These are phyloP conservation scores for Hypothenemus hampei DNA, from an alignment of 1,140 invertebrate genomes.

Conservation along the genomic window DNA sequence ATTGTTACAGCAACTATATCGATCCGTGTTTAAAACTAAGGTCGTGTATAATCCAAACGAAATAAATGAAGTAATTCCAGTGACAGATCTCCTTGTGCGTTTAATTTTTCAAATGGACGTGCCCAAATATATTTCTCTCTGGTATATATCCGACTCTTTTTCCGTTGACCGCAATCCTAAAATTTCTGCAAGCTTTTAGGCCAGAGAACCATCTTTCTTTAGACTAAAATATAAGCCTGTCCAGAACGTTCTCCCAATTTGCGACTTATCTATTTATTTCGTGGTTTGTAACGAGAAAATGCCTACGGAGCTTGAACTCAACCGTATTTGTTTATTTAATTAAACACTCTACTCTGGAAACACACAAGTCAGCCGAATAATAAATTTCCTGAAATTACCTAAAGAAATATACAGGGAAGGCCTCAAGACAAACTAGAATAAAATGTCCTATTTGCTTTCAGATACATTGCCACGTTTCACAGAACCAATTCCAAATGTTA, in stretches of 20 bases:
- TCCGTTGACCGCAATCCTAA: constrained; percentile 4
- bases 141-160: too few species aligned
- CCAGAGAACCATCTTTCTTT: constrained; percentile 13
- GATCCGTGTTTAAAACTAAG: too few species aligned
- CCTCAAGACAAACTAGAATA: too few species aligned
- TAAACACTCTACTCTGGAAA: constrained; percentile 11
- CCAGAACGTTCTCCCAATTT: constrained; percentile 12
- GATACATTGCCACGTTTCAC: constrained; percentile 76
- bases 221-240: constrained; percentile 16
- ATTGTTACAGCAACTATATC: too few species aligned
- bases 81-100: too few species aligned
- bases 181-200: constrained; percentile 5
- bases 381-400: constrained; percentile 13
- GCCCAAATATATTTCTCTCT: too few species aligned
- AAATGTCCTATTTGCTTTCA: constrained; percentile 42
- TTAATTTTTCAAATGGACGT: too few species aligned
- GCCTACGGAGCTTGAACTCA: constrained; percentile 14
- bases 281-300: constrained; percentile 14
- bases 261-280: constrained; percentile 18
- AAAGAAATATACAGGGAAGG: too few species aligned
- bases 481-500: constrained; percentile 88
- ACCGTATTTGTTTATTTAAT: constrained; percentile 19
- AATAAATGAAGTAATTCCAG: too few species aligned
- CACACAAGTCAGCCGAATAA: constrained; percentile 17
- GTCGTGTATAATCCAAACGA: too few species aligned